phyloP scores from a whole-genome alignment of 2,888 invertebrate species.

The Stenurella melanura region DNA sequence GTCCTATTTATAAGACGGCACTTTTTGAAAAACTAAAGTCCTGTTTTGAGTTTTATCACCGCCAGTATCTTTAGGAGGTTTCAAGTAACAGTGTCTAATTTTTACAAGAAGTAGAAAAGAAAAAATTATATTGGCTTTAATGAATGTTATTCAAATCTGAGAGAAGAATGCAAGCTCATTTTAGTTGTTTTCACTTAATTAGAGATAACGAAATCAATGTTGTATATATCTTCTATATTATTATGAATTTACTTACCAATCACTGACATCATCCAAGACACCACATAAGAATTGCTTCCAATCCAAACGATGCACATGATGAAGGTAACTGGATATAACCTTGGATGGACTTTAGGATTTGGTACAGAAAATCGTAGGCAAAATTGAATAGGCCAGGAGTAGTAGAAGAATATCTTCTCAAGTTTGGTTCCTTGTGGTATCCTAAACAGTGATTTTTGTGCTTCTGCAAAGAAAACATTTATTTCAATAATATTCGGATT shows the following conservation, averaged over 20 bases:
- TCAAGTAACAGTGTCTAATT: too few relatives aligned
- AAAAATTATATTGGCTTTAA: too few relatives aligned
- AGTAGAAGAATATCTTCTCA: slow-evolving; percentile 79
- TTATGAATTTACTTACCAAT: slow-evolving; percentile 78
- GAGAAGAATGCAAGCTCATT: too few relatives aligned
- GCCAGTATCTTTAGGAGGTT: too few relatives aligned
- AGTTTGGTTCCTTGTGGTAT: slow-evolving; percentile 60
- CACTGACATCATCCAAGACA: slow-evolving; percentile 94
- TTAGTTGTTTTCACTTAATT: too few relatives aligned
- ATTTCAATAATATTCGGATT: too few relatives aligned
- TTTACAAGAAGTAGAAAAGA: too few relatives aligned
- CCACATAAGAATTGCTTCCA: slow-evolving; percentile 87
- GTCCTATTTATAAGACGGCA: too few relatives aligned
- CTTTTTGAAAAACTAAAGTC: too few relatives aligned
- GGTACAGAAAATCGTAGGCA: slow-evolving; percentile 83
- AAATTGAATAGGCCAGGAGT: slow-evolving; percentile 83
- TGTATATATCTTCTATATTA: neutral
- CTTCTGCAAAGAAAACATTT: slow-evolving; percentile 50
- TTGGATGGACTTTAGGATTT: slow-evolving; percentile 78
- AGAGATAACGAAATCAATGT: too few relatives aligned
- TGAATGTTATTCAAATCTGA: too few relatives aligned
- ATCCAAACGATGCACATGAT: slow-evolving; percentile 92
- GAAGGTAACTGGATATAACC: slow-evolving; percentile 85
- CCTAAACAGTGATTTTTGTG: slow-evolving; percentile 57
- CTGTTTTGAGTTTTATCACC: too few relatives aligned